Base-by-base conservation (phyloP, 2,888 invertebrate genomes). In the Pseudeuparius sepicola region DNA sequence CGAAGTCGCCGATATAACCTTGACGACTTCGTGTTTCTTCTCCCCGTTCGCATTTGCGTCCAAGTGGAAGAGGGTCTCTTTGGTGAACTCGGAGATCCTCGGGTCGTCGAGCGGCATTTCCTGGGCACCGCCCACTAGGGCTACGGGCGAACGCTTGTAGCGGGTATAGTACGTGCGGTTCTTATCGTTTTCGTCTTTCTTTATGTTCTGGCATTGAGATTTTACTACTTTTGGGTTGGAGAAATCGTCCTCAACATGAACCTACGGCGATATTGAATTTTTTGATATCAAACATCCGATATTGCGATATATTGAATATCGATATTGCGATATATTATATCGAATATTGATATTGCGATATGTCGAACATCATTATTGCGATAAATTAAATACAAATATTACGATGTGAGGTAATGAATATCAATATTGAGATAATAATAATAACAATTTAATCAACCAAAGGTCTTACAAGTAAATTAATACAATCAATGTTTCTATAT, bases 191-290 rank as follows among this genome's bases (percentile, higher is more conserved):
- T 47, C 45, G 28, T 52, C 54, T 23, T 51, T 49, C 36, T 55
- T 56, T 14, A 54, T 63, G 14, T 64, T 57, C 32, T 64, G 61
- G 51, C 74, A 74, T 43, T 66, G 65, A 3, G 64, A 64, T 41
- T 63, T 66, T 4, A 70, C 43, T 10, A 74, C 56, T 49, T 65
- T 64, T 1, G 68, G 67, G 25, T 55, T 50, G 14, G 50, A 52
- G 17, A 57, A 54, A 37, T 61, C 52, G 25, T 63, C 56, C 24
- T 64, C 57, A 1, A 60, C 59, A 31, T 55, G 59, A 40, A 67
- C 64, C 31, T 41, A 39, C 5, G 41, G 39, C n/a, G n/a, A n/a
- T n/a, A n/a, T n/a, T n/a, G n/a, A n/a, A n/a, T n/a, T n/a, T n/a
- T n/a, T n/a, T n/a, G n/a, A n/a, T n/a, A n/a, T n/a, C n/a, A n/a